Conservation (phyloP, 2,113 vertebrate genomes). For the Amphiprion percula region DNA sequence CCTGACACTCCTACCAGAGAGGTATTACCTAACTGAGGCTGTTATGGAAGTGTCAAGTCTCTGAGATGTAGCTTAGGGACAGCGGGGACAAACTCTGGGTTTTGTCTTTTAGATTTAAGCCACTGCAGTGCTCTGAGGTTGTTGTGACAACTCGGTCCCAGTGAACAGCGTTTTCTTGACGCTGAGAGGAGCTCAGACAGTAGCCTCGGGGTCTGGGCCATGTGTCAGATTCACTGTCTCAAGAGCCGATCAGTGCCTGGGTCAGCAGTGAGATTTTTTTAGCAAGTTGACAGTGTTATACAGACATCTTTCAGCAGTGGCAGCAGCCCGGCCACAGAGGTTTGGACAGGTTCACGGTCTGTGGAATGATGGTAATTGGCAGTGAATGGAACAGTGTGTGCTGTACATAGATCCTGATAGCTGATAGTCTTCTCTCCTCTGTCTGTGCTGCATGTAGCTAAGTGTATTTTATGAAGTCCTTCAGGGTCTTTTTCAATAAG, state of each 20-base stretch:
- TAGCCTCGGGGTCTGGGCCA: constrained; percentile 53
- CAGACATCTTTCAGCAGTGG: constrained; percentile 35
- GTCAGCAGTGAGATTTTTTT: constrained; percentile 35
- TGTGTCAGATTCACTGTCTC: constrained; percentile 57
- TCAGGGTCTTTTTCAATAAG: neutral
- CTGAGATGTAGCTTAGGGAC: constrained; percentile 44
- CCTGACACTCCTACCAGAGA: constrained; percentile 16
- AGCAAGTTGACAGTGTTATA: constrained; percentile 22
- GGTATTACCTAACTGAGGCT: constrained; percentile 3
- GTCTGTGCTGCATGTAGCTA: neutral
- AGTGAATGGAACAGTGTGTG: constrained; percentile 13
- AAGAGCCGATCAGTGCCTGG: constrained; percentile 48
- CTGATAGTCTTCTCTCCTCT: constrained; percentile 7
- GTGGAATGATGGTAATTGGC: constrained; percentile 37
- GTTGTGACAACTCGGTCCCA: constrained; percentile 71
- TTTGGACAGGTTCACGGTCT: neutral
- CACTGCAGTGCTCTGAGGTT: constrained; percentile 48
- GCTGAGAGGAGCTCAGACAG: constrained; percentile 62
- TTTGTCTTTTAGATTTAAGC: constrained; percentile 59
- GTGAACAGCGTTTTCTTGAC: constrained; percentile 65
- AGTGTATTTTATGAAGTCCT: neutral
- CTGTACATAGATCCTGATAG: constrained; percentile 22
- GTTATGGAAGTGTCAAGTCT: constrained; percentile 46
- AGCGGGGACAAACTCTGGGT: constrained; percentile 29
- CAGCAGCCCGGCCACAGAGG: constrained; percentile 6